Evolutionary conservation across 1,140 invertebrate genomes (phyloP), one percentile per base, ranked within the genome.

Genomic region (Ips typographus): DNA sequence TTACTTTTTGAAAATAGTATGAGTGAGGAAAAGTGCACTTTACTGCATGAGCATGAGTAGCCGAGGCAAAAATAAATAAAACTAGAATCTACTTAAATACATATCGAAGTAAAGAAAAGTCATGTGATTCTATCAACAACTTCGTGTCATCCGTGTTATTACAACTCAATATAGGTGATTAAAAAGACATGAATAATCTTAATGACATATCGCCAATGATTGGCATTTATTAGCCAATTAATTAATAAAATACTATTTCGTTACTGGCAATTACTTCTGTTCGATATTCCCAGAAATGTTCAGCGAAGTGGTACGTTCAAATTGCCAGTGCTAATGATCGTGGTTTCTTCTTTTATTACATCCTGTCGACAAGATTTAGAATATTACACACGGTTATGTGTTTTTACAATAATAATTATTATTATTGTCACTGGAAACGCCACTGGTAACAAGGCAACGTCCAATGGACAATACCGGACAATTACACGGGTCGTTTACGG

Each of bases 401-500:
- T n/a, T n/a, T n/a, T n/a, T n/a, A n/a, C n/a, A n/a, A n/a, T n/a
- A n/a, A n/a, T n/a, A n/a, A n/a, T n/a, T n/a, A n/a, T n/a, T n/a
- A n/a, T n/a, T n/a, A n/a, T n/a, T n/a, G n/a, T n/a, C n/a, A 47
- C 44, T 6, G 44, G 44, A n/a, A 2, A n/a, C 56, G 39, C 39
- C 56, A 4, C 38, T 58, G 56, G 40, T 2, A n/a, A 47, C 51
- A 49, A 49, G 38, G n/a, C 39, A 39, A 37, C 56, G 8, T 41
- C 52, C 40, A 65, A 55, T 56, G 55, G 52, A 41, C 63, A 65
- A 65, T 56, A 40, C 56, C n/a, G 40, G 36, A 65, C 51, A 65
- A 65, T 56, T 65, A 65, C 40, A 55, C 44, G 49, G 52, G 40
- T 52, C 52, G 49, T 65, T 55, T 66, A 49, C 57, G 57, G 52